Percentiles rank a stretch among this genome's conserved stretches.
phyloP scores from a whole-genome alignment of 2,797 vertebrate species.

The Scarus forsteni region DNA sequence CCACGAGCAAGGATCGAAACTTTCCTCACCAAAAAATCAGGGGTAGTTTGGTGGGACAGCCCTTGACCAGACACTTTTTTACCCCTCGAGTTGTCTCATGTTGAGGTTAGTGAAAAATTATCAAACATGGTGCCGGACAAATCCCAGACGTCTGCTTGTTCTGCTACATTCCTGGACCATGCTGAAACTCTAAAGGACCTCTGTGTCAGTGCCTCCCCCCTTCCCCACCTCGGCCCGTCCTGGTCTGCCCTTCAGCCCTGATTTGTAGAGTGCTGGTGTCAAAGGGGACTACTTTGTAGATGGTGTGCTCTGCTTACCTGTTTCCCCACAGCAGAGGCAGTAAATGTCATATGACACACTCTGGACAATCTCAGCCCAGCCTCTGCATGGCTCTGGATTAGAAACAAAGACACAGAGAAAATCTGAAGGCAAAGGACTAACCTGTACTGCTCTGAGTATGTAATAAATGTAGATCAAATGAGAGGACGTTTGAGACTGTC shows the following conservation, averaged over 20 bases:
- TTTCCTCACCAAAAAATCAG: conserved; percentile 32
- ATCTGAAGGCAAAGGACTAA: conserved; percentile 38
- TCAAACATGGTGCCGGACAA: conserved; percentile 72
- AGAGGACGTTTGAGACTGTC: too few relatives aligned
- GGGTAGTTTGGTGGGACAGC: conserved; percentile 46
- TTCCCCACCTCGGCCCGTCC: conserved; percentile 48
- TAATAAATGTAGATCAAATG: too few relatives aligned
- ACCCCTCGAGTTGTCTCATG: conserved; percentile 52
- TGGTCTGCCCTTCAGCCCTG: conserved; percentile 76
- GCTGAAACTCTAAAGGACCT: conserved; percentile 75
- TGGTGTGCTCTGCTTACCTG: conserved; percentile 83
- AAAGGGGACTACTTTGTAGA: conserved; percentile 87
- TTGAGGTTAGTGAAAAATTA: conserved; percentile 52
- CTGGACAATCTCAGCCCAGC: conserved; percentile 80
- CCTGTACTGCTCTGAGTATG: background rate
- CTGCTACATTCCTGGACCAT: conserved; percentile 74
- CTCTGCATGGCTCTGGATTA: conserved; percentile 52
- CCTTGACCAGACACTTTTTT: conserved; percentile 32
- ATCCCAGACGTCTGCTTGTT: conserved; percentile 78
- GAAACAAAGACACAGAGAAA: conserved; percentile 47
- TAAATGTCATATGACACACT: conserved; percentile 82
- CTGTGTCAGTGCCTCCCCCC: conserved; percentile 70
- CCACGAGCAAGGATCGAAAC: conserved; percentile 57
- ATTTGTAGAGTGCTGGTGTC: conserved; percentile 87
- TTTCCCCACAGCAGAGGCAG: conserved; percentile 76